A percentile compares a stretch with the other conserved stretches of the same genome.
These are phyloP conservation scores for Scatophagus argus DNA, from an alignment of 2,113 vertebrate genomes.

Conservation along the genomic window DNA sequence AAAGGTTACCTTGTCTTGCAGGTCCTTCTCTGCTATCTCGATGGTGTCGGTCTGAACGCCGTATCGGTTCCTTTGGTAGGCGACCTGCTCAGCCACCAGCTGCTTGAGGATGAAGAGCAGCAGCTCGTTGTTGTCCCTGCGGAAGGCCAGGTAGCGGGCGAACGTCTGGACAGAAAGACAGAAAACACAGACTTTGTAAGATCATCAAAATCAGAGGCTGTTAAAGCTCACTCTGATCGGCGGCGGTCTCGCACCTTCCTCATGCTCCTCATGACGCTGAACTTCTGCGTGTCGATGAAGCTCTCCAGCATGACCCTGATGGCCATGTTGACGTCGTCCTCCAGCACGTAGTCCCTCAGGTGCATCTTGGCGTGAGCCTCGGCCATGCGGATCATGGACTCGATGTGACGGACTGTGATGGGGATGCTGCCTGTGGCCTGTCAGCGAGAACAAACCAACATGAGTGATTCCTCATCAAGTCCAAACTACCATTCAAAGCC, in stretches of 20 bases:
- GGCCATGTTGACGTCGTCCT: constrained; percentile 99
- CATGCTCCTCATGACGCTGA: constrained; percentile 98
- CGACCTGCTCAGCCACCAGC: constrained; percentile 92
- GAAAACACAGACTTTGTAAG: rapidly evolving
- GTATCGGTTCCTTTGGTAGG: constrained; percentile 95
- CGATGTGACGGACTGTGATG: constrained; percentile 97
- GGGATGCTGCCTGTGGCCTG: constrained; percentile 98
- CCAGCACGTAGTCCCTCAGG: constrained; percentile 94
- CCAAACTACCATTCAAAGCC: background rate
- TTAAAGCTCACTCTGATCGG: background rate
- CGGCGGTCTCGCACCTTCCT: constrained; percentile 86
- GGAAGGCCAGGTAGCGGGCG: constrained; percentile 95
- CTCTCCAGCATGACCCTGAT: constrained; percentile 99
- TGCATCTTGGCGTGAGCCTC: constrained; percentile 97
- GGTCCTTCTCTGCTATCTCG: constrained; percentile 93
- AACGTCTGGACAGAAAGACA: constrained; percentile 86
- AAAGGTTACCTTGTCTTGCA: constrained; percentile 95
- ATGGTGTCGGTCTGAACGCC: constrained; percentile 93
- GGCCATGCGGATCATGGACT: constrained; percentile 99
- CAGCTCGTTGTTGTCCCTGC: constrained; percentile 96
- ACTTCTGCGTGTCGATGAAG: constrained; percentile 99
- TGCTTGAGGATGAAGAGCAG: constrained; percentile 98
- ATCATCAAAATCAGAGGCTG: background rate
- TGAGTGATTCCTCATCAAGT: background rate
- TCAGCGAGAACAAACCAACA: background rate